Conservation (phyloP, 2,797 vertebrate genomes). For the Nannoperca australis region DNA sequence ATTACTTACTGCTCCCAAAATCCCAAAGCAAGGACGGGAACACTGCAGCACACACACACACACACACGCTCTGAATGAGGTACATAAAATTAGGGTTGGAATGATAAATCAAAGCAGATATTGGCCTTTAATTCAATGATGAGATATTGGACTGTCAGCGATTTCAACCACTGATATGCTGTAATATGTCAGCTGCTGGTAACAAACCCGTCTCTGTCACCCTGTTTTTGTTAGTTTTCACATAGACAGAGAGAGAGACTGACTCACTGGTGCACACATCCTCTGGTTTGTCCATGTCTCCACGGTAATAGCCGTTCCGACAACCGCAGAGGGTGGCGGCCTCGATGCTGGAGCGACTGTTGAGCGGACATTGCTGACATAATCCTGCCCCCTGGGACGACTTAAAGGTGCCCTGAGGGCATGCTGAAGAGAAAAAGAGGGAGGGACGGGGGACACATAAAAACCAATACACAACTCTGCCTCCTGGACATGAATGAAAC, state of each 20-base stretch:
- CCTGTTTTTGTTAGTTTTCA: too few relatives aligned
- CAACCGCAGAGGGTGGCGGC: constrained; percentile 91
- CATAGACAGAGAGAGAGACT: background rate
- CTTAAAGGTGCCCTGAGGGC: constrained; percentile 94
- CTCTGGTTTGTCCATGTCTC: constrained; percentile 90
- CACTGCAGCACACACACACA: constrained; percentile 32
- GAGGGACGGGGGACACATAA: background rate
- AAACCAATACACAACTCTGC: background rate
- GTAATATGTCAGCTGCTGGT: constrained; percentile 8
- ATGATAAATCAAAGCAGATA: constrained; percentile 63
- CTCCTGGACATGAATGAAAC: constrained; percentile 8
- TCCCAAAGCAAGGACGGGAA: constrained; percentile 61
- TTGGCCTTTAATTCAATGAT: constrained; percentile 60
- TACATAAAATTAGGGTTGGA: constrained; percentile 55
- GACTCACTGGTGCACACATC: constrained; percentile 94
- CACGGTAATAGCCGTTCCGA: constrained; percentile 93
- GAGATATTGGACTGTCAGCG: constrained; percentile 37
- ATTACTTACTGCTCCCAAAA: constrained; percentile 77
- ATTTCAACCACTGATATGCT: constrained; percentile 22
- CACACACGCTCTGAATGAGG: constrained; percentile 44
- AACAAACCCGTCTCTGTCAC: background rate
- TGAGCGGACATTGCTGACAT: constrained; percentile 90
- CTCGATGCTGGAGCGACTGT: constrained; percentile 92
- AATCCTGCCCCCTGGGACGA: constrained; percentile 90
- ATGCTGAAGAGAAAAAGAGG: constrained; percentile 83